Evolutionary conservation across 2,797 vertebrate genomes (phyloP), one percentile per base, ranked within the genome.

Genomic region (Prionace glauca): DNA sequence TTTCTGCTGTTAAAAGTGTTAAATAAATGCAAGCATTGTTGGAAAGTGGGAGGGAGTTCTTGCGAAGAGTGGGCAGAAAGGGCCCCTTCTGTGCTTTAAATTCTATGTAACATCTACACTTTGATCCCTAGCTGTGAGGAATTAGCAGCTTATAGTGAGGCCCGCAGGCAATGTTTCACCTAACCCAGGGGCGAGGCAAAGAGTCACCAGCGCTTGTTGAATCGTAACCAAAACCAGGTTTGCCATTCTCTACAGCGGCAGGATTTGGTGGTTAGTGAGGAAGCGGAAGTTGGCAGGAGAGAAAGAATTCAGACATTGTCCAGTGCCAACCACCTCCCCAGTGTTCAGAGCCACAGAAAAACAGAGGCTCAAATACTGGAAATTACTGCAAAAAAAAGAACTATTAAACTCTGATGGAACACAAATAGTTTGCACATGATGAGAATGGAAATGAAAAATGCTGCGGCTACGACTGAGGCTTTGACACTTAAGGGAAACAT

Each of bases 401-500:
- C 69, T 20, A 41, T 41, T n/a, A 92, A 67, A 92, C 62, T 9
- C 24, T 69, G 62, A 22, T 69, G 62, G 62, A 41, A 67, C 7
- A n/a, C 8, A 92, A 92, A 69, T 69, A 69, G 65, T 9, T 92
- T 92, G 90, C 90, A 92, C 90, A 92, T 67, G 90, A 67, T 67
- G 62, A 92, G 90, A n/a, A 67, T 69, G 65, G 90, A 69, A 69
- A 69, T 41, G 90, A 92, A 67, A 69, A 67, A 92, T 92, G 62
- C 90, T 69, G 90, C 29, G 36, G n/a, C n/a, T n/a, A 26, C 9
- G 22, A 41, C 5, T 36, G 90, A 69, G 90, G 62, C n/a, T 36
- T 69, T 67, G n/a, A 10, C 62, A 67, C 62, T 92, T 41, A n/a
- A 50, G 62, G 65, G 90, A 41, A 92, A 92, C 62, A 24, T 36